Percentiles rank a stretch among this genome's conserved stretches.
phyloP scores from a whole-genome alignment of 2,113 vertebrate genomes.

The Chlamydotis undulata region DNA sequence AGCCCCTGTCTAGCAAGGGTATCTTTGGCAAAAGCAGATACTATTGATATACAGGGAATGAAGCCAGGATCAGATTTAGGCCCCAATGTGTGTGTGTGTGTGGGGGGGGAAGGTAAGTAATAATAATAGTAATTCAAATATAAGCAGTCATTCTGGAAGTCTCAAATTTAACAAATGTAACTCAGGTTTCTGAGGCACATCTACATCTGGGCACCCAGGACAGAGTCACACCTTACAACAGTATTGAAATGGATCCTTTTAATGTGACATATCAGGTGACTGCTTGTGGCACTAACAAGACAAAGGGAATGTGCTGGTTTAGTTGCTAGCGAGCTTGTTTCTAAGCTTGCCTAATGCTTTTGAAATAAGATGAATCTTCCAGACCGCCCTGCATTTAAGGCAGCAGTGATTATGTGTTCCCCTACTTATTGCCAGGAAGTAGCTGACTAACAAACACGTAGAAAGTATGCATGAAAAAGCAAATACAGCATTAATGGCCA shows the following conservation, averaged over 20 bases:
- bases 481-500: slow-evolving; percentile 37
- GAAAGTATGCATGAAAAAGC: slow-evolving; percentile 1
- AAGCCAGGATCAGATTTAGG: not conserved
- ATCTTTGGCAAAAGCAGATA: not conserved
- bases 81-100: too few species aligned
- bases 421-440: slow-evolving; percentile 22
- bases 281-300: not conserved
- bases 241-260: not conserved
- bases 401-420: slow-evolving; percentile 14
- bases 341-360: not conserved
- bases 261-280: not conserved
- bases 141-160: not conserved
- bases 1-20: not conserved
- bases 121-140: not conserved
- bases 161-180: not conserved
- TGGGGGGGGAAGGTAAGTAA: not conserved
- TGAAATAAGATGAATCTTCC: not conserved
- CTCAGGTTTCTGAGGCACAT: not conserved
- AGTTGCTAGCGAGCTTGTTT: not conserved
- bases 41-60: not conserved
- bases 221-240: not conserved
- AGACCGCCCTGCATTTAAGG: not conserved
- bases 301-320: not conserved
- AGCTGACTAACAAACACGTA: slow-evolving; percentile 25
- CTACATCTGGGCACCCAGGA: not conserved